phyloP scores from a whole-genome alignment of 2,797 vertebrate genomes.

The Malurus leucopterus region DNA sequence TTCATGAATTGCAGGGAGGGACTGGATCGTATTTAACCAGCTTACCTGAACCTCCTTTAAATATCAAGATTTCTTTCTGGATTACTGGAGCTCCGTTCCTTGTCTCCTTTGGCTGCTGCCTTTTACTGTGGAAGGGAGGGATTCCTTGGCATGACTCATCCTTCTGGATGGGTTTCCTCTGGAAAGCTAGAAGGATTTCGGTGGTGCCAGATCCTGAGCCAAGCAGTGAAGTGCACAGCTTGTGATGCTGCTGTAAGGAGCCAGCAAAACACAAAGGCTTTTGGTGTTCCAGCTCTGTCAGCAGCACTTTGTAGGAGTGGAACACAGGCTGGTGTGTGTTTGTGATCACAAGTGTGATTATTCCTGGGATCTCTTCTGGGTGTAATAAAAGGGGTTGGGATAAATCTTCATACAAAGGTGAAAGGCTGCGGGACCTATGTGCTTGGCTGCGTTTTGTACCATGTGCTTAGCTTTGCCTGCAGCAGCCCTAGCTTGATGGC shows the following conservation, averaged over 20 bases:
- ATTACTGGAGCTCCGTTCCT: rapidly evolving
- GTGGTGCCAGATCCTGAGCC: background rate
- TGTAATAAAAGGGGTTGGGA: background rate
- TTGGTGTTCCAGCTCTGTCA: background rate
- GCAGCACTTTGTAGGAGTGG: background rate
- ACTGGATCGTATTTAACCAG: background rate
- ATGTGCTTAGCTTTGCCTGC: background rate
- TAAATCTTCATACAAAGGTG: background rate
- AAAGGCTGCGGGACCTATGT: rapidly evolving
- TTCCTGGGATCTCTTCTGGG: background rate
- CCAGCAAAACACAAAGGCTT: background rate
- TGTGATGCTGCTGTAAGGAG: background rate
- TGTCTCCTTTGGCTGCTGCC: background rate
- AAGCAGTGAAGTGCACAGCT: background rate
- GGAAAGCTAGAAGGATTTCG: background rate
- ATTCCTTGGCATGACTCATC: background rate
- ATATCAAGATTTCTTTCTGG: rapidly evolving
- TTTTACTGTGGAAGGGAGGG: background rate
- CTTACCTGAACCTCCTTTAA: background rate
- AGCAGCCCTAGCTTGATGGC: background rate
- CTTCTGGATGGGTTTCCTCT: background rate
- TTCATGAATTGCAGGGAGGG: background rate
- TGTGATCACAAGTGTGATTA: background rate
- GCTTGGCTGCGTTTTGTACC: background rate
- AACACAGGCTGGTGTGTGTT: background rate